A percentile compares a stretch with the other conserved stretches of the same genome.
Conservation (phyloP, 2,113 vertebrate species). For the Macrotis lagotis region DNA sequence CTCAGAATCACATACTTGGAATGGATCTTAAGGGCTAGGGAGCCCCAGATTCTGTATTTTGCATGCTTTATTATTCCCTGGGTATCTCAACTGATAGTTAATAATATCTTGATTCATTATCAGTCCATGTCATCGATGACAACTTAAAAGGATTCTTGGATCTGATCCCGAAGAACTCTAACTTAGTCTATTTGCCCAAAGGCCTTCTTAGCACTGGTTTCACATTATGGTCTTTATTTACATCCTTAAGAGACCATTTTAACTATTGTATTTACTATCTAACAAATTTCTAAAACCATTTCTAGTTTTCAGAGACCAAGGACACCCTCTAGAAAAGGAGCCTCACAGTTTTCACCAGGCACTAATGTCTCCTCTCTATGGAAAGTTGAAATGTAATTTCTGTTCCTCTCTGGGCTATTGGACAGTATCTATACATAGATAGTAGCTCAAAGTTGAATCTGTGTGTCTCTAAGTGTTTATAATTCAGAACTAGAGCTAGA, state of each 20-base stretch:
- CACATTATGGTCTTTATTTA: background rate
- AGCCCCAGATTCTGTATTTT: background rate
- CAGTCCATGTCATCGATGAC: background rate
- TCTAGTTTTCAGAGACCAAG: background rate
- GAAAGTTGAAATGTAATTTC: background rate
- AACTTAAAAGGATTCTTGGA: constrained; percentile 3
- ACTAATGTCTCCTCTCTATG: background rate
- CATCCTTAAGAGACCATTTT: background rate
- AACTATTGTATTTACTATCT: background rate
- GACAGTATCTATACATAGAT: background rate
- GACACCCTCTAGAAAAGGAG: background rate
- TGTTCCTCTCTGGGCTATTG: background rate
- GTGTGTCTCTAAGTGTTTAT: constrained; percentile 1
- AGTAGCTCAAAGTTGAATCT: constrained; percentile 25
- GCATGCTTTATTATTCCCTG: background rate
- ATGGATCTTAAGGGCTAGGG: background rate
- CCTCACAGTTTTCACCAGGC: background rate
- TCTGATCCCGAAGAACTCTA: background rate
- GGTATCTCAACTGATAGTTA: background rate
- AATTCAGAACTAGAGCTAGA: constrained; percentile 52
- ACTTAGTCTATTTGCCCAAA: background rate
- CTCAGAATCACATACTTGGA: background rate
- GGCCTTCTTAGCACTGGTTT: background rate
- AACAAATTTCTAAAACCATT: background rate
- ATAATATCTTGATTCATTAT: background rate